Conservation (phyloP, 2,888 invertebrate species). For the Apodemia duryi region DNA sequence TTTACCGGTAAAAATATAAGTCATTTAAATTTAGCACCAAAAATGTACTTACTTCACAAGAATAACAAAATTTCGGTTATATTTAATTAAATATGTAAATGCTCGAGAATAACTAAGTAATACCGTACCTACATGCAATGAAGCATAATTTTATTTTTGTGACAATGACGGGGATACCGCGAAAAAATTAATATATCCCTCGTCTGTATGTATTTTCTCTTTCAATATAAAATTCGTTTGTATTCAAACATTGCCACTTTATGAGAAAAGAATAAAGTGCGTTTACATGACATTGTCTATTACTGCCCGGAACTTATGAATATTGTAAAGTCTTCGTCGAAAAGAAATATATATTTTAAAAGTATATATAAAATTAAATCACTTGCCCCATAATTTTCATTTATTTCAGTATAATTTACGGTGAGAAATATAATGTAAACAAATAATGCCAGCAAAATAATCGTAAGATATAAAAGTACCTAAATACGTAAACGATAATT, state of each 20-base stretch:
- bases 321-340: no score
- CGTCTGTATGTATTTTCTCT: constrained; percentile 36
- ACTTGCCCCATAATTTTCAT: no score
- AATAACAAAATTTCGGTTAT: constrained; percentile 22
- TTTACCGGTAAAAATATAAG: neutral
- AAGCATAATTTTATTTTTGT: constrained; percentile 22
- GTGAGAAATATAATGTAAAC: no score
- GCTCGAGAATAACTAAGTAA: constrained; percentile 14
- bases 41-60: constrained; percentile 32
- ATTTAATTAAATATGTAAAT: constrained; percentile 22
- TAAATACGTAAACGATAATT: neutral
- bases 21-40: constrained; percentile 19
- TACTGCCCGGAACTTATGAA: no score
- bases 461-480: constrained; percentile 19
- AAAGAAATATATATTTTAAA: no score
- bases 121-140: constrained; percentile 16
- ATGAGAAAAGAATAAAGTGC: constrained; percentile 25
- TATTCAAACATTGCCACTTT: constrained; percentile 35
- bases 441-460: no score
- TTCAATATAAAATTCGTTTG: constrained; percentile 35
- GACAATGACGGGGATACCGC: constrained; percentile 42
- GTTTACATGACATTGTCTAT: neutral
- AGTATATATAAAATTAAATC: no score
- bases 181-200: constrained; percentile 42
- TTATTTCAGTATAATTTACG: no score